phyloP scores from a whole-genome alignment of 2,113 vertebrate genomes.

The Tetrax tetrax region DNA sequence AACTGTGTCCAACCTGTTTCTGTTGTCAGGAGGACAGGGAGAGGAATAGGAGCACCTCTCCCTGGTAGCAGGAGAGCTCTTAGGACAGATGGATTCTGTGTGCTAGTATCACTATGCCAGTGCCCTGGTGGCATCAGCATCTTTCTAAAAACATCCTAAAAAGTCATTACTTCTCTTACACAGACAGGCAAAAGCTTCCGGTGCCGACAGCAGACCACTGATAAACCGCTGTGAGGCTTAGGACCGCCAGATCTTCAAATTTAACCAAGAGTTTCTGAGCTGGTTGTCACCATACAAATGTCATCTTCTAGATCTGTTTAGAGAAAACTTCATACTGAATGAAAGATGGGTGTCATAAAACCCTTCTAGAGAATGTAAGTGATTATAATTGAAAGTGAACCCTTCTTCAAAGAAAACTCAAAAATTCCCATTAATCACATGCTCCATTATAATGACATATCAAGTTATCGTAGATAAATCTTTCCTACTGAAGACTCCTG shows the following conservation, averaged over 20 bases:
- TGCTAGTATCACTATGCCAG: neutral
- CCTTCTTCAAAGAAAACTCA: neutral
- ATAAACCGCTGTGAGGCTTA: neutral
- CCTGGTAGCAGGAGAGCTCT: neutral
- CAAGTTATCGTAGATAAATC: neutral
- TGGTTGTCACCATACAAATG: neutral
- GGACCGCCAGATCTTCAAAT: neutral
- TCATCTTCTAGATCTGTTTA: neutral
- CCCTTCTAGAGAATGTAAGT: neutral
- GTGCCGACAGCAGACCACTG: neutral
- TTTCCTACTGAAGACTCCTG: neutral
- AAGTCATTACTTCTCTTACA: neutral
- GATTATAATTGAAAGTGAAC: neutral
- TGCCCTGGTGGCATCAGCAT: neutral
- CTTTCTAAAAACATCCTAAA: neutral
- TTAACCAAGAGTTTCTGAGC: neutral
- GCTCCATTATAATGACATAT: neutral
- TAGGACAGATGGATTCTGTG: neutral
- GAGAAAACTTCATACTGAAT: neutral
- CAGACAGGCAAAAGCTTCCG: neutral
- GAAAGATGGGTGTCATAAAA: neutral
- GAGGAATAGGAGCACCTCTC: neutral
- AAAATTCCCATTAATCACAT: neutral
- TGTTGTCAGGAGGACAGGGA: neutral
- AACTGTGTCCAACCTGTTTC: neutral